Evolutionary conservation across 2,888 invertebrate species (phyloP).

Genomic region (Diadromus collaris): DNA sequence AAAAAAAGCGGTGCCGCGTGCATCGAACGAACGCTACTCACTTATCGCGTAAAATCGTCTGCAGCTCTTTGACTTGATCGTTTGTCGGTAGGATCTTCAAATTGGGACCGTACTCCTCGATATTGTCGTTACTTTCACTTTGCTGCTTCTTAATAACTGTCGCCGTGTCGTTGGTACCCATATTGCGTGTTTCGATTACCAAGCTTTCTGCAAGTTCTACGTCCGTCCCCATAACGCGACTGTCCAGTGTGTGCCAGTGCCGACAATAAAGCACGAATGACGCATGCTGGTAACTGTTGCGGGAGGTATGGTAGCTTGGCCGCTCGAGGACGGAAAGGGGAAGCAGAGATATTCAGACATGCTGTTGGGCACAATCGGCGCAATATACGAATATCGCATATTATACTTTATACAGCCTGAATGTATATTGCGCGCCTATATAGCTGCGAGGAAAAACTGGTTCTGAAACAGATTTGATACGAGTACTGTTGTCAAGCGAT

Average conservation of each 20-base stretch:
- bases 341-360: neutral
- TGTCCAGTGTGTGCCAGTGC: conserved; percentile 8
- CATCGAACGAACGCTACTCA: conserved; percentile 79
- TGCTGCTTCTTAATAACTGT: conserved; percentile 72
- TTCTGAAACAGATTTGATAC: neutral
- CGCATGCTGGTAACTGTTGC: conserved; percentile 47
- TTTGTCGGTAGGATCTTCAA: conserved; percentile 88
- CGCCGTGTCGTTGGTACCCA: conserved; percentile 79
- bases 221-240: conserved; percentile 10
- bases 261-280: conserved; percentile 38
- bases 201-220: conserved; percentile 14
- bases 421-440: conserved; percentile 18
- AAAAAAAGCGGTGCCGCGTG: conserved; percentile 9
- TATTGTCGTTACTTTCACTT: conserved; percentile 76
- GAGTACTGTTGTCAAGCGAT: neutral
- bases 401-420: neutral
- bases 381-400: conserved; percentile 5
- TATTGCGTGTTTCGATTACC: conserved; percentile 65
- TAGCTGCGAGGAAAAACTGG: neutral
- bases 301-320: neutral
- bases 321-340: neutral
- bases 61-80: conserved; percentile 91
- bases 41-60: conserved; percentile 94
- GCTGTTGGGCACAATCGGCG: neutral
- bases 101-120: conserved; percentile 85